Evolutionary conservation across 2,113 vertebrate genomes (phyloP), one percentile per base, ranked within the genome.

Genomic region (Osmerus eperlanus): DNA sequence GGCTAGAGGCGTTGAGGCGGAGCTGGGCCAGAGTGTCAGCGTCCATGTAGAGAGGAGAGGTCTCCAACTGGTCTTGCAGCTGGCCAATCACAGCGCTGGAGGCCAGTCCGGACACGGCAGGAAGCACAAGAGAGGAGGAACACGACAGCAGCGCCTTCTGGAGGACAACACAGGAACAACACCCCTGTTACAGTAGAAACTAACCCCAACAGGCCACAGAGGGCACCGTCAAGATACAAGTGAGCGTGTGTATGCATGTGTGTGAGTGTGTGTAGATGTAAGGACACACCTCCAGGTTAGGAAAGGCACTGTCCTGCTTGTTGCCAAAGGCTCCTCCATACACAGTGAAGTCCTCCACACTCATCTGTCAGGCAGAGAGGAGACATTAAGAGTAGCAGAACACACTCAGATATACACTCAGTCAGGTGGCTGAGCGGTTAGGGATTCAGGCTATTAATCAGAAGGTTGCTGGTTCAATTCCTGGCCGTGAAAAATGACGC

Each of bases 251-350:
- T 36, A 7, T 36, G 4, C 32, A 36, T 36, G 32, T 36, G 32
- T 36, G 32, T 36, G 32, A 6, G 32, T 36, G 32, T 32, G 29
- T 36, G 32, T 36, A 36, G 62, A 13, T 28, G 2, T 21, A 77
- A 28, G 2, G 3, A 21, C 88, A 87, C 64, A 96, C 95, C 93
- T 96, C 93, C 4, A 97, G 87, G 73, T 94, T 93, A 12, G 93
- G 92, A 77, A 94, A 96, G 41, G 89, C 93, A 2, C 90, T 95
- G 81, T 95, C 94, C 73, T 95, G 95, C 78, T 96, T 96, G 89
- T 95, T 96, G 11, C 95, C 95, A 83, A 95, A 97, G 0, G 93
- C 93, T 0, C 95, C 95, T 15, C 94, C 95, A 0, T 95, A 95
- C 5, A 94, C 89, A 2, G 95, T 97, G 83, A 97, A 96, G 84